These are phyloP conservation scores for Brachystomella parvula DNA, from an alignment of 1,140 invertebrate genomes.

Conservation along the genomic window DNA sequence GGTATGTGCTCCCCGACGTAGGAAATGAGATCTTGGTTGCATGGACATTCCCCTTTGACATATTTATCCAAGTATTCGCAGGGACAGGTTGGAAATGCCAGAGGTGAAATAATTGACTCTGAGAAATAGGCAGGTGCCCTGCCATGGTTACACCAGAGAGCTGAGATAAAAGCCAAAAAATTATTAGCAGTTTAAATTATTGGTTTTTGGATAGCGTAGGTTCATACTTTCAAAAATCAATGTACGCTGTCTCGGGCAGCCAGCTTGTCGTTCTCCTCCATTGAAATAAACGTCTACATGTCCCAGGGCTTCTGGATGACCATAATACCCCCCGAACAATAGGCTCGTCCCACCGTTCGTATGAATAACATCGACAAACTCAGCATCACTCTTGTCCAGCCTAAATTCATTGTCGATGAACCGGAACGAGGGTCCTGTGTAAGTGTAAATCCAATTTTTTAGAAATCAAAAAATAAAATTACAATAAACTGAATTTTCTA, in stretches of 20 bases:
- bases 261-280: conserved; percentile 26
- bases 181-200: neutral
- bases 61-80: conserved; percentile 5
- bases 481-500: neutral
- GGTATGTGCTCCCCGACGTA: conserved; percentile 9
- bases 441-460: conserved; percentile 12
- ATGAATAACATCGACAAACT: conserved; percentile 36
- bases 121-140: neutral
- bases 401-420: conserved; percentile 30
- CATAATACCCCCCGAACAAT: conserved; percentile 24
- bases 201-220: too few relatives aligned
- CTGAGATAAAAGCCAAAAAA: conserved; percentile 14
- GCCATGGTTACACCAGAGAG: conserved; percentile 19
- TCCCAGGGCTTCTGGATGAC: conserved; percentile 19
- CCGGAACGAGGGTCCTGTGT: conserved; percentile 31
- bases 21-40: neutral
- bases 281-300: conserved; percentile 34
- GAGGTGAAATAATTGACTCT: conserved; percentile 11
- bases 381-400: conserved; percentile 31
- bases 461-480: neutral
- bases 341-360: conserved; percentile 24
- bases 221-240: conserved; percentile 29
- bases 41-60: conserved; percentile 3
- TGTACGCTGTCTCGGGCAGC: conserved; percentile 15
- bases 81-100: conserved; percentile 11